These are phyloP conservation scores for Neodiprion virginianus DNA, from an alignment of 1,140 invertebrate species.

Conservation along the genomic window DNA sequence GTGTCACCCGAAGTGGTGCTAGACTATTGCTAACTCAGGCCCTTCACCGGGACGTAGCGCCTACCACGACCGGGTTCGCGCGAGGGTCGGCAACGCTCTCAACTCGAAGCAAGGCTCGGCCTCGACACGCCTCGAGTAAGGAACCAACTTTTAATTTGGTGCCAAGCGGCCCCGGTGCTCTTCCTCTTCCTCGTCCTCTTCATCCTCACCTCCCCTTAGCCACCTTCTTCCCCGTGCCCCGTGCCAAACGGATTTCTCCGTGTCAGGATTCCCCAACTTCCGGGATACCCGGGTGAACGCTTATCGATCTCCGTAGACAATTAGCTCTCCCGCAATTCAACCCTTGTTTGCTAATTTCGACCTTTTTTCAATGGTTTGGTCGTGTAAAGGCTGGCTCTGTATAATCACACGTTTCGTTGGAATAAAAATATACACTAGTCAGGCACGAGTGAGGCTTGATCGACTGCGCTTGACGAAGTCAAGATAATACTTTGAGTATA, in stretches of 20 bases:
- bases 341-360: too few relatives aligned
- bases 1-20: background rate
- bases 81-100: background rate
- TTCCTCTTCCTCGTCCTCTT: slow-evolving; percentile 12
- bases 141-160: slow-evolving; percentile 5
- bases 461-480: too few relatives aligned
- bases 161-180: slow-evolving; percentile 18
- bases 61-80: background rate
- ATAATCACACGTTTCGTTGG: too few relatives aligned
- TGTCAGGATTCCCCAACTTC: background rate
- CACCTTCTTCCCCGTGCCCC: slow-evolving; percentile 20
- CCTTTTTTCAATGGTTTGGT: too few relatives aligned
- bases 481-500: too few relatives aligned
- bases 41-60: background rate
- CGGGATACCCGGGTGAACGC: too few relatives aligned
- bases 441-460: too few relatives aligned
- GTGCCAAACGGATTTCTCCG: slow-evolving; percentile 24
- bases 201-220: slow-evolving; percentile 24
- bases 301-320: too few relatives aligned
- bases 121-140: background rate
- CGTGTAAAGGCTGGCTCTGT: too few relatives aligned
- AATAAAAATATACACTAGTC: too few relatives aligned
- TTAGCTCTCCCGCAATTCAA: too few relatives aligned
- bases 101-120: background rate
- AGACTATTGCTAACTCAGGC: slow-evolving; percentile 2